A percentile compares a stretch with the other conserved stretches of the same genome.
Evolutionary conservation across 2,888 invertebrate species (phyloP).

Genomic region (Athalia circularis): DNA sequence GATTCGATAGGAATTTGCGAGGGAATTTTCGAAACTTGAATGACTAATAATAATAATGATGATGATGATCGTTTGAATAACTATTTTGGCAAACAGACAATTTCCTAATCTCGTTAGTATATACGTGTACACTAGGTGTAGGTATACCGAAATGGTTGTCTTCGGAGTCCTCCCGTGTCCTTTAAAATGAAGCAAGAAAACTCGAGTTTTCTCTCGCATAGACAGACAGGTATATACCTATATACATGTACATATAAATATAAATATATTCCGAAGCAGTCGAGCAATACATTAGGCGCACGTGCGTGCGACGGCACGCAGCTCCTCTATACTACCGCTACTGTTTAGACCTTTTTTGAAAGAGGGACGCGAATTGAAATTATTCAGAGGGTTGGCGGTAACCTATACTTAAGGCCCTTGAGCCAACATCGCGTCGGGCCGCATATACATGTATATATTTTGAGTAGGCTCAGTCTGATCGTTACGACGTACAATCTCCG

Average conservation of each 20-base stretch:
- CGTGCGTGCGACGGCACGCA: conserved; percentile 37
- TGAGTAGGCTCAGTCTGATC: not conserved
- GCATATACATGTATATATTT: not conserved
- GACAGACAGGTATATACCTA: not conserved
- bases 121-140: not conserved
- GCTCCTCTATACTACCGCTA: not conserved
- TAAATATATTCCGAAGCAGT: conserved; percentile 18
- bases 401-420: conserved; percentile 44
- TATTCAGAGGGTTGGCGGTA: conserved; percentile 38
- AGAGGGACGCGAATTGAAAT: conserved; percentile 41
- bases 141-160: not conserved
- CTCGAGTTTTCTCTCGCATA: conserved; percentile 3
- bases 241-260: conserved; percentile 39
- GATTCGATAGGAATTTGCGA: too few relatives aligned
- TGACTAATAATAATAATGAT: not conserved
- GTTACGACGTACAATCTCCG: too few relatives aligned
- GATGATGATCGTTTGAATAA: not conserved
- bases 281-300: conserved; percentile 33
- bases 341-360: not conserved
- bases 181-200: not conserved
- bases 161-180: not conserved
- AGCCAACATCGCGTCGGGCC: conserved; percentile 46
- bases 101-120: conserved; percentile 3
- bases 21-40: not conserved
- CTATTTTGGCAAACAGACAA: not conserved